Conservation (phyloP, 2,888 invertebrate genomes). For the Dryadula phaetusa region DNA sequence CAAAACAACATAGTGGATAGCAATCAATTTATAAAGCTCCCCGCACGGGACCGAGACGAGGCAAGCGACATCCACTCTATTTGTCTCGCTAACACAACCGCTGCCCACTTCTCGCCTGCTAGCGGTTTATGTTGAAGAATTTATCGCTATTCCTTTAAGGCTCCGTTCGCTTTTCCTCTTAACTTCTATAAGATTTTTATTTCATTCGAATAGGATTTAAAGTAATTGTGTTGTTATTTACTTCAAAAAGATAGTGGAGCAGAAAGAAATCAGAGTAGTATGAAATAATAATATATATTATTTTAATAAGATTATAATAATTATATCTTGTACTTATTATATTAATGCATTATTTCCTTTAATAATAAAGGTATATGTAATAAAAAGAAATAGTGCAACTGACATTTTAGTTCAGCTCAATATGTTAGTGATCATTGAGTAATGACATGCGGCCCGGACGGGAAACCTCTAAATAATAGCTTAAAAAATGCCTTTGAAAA, state of each 20-base stretch:
- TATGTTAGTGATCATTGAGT: too few relatives aligned
- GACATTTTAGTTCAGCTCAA: too few relatives aligned
- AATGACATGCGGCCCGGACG: too few relatives aligned
- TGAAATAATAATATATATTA: too few relatives aligned
- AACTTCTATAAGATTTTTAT: constrained; percentile 53
- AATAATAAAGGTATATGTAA: too few relatives aligned
- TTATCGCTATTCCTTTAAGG: constrained; percentile 68
- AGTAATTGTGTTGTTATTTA: constrained; percentile 21
- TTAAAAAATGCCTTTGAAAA: too few relatives aligned
- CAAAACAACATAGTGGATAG: constrained; percentile 60
- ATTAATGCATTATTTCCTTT: too few relatives aligned
- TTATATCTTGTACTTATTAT: too few relatives aligned
- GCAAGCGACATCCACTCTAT: constrained; percentile 71
- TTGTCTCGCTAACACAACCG: constrained; percentile 75
- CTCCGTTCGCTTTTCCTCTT: constrained; percentile 54
- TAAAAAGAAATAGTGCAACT: too few relatives aligned
- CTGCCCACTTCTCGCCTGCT: constrained; percentile 72
- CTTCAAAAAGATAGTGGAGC: background rate
- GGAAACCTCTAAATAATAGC: too few relatives aligned
- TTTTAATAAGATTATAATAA: too few relatives aligned
- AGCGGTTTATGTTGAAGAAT: constrained; percentile 72
- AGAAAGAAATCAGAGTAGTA: background rate
- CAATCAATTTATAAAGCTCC: constrained; percentile 71
- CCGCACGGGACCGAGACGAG: constrained; percentile 56
- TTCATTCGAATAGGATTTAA: constrained; percentile 36